Percentiles rank a stretch among this genome's conserved stretches.
Conservation (phyloP, 2,888 invertebrate species). For the Parascotia fuliginaria region DNA sequence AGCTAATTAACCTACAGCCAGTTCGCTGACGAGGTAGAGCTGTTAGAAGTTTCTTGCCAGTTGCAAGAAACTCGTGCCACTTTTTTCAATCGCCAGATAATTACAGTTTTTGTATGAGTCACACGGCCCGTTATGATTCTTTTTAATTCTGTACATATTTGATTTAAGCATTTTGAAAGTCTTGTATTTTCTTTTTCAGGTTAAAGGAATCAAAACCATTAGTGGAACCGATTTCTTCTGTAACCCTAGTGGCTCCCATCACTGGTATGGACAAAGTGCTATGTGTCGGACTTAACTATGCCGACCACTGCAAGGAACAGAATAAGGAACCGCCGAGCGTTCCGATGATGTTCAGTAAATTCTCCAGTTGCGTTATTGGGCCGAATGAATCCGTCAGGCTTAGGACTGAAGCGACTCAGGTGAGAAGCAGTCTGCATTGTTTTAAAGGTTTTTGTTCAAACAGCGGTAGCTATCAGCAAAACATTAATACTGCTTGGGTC, state of each 20-base stretch:
- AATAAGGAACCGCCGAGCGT: constrained; percentile 89
- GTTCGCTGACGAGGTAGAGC: too few species aligned
- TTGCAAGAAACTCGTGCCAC: too few species aligned
- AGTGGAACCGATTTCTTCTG: constrained; percentile 73
- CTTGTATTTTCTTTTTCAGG: constrained; percentile 35
- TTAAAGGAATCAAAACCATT: constrained; percentile 41
- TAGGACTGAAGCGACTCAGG: constrained; percentile 66
- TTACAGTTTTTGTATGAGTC: too few species aligned
- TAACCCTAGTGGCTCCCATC: constrained; percentile 90
- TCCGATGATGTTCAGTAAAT: constrained; percentile 96
- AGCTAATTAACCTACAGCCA: too few species aligned
- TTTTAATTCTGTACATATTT: too few species aligned
- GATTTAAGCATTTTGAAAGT: background rate
- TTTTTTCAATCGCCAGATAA: too few species aligned
- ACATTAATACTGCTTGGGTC: too few species aligned
- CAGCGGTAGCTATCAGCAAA: too few species aligned
- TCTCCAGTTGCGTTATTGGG: constrained; percentile 91
- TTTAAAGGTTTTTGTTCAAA: too few species aligned
- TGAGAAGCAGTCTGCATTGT: constrained; percentile 33
- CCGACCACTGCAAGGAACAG: constrained; percentile 94
- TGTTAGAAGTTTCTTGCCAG: too few species aligned
- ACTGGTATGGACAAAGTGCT: constrained; percentile 93
- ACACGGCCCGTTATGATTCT: too few species aligned
- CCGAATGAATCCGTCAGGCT: constrained; percentile 88
- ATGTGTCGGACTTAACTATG: constrained; percentile 94